phyloP scores from a whole-genome alignment of 2,113 vertebrate genomes.

The Turnix velox region DNA sequence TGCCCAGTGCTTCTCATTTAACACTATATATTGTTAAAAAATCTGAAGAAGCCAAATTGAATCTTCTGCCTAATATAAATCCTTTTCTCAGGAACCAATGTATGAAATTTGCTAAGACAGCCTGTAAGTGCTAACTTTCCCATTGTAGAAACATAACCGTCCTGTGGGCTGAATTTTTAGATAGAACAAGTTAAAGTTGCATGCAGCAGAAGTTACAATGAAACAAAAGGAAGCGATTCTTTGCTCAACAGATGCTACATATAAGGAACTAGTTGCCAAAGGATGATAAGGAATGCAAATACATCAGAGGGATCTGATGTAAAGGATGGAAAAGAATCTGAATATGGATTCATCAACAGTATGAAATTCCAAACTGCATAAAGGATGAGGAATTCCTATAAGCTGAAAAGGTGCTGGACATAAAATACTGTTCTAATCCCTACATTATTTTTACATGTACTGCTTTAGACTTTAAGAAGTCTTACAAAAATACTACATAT shows the following conservation, averaged over 20 bases:
- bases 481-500: background rate
- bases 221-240: background rate
- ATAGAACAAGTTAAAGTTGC: background rate
- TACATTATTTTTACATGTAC: background rate
- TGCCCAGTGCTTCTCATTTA: background rate
- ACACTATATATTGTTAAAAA: background rate
- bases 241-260: background rate
- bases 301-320: background rate
- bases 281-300: background rate
- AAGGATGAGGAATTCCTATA: background rate
- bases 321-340: background rate
- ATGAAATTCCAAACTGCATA: background rate
- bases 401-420: background rate
- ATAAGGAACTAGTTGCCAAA: background rate
- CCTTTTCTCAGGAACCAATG: background rate
- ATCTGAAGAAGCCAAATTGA: background rate
- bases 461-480: background rate
- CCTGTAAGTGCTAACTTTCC: background rate
- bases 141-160: background rate
- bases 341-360: background rate
- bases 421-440: background rate
- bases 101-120: background rate
- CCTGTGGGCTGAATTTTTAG: background rate
- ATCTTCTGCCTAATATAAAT: background rate
- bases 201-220: background rate